Conservation (phyloP, 1,140 invertebrate genomes). For the Cyrtorhinus lividipennis region DNA sequence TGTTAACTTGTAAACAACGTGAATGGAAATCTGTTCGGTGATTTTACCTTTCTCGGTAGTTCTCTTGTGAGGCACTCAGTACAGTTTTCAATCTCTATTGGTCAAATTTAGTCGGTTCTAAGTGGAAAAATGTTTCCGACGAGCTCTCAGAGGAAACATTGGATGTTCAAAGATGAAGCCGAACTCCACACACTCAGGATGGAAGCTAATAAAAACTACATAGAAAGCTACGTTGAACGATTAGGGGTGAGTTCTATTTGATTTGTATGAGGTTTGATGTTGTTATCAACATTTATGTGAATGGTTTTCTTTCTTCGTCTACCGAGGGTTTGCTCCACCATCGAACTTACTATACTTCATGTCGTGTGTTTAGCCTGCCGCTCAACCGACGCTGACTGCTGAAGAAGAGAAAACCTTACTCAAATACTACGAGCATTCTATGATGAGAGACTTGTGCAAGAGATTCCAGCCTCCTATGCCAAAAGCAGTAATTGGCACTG, state of each 20-base stretch:
- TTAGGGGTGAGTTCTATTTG: constrained; percentile 22
- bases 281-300: not conserved
- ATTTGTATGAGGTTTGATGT: too few relatives aligned
- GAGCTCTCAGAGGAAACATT: constrained; percentile 77
- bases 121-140: constrained; percentile 71
- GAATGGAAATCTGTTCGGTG: too few relatives aligned
- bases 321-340: not conserved
- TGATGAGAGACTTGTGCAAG: constrained; percentile 83
- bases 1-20: too few relatives aligned
- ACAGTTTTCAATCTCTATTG: too few relatives aligned
- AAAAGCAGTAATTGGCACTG: constrained; percentile 75
- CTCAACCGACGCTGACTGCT: constrained; percentile 39
- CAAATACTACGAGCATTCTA: constrained; percentile 62
- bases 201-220: constrained; percentile 66
- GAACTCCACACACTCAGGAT: constrained; percentile 58
- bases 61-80: too few relatives aligned
- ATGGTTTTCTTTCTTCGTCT: not conserved
- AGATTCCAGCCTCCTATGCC: constrained; percentile 89
- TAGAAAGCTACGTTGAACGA: constrained; percentile 31
- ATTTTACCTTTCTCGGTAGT: too few relatives aligned
- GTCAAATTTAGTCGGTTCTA: too few relatives aligned
- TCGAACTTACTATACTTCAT: too few relatives aligned
- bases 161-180: constrained; percentile 77
- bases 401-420: constrained; percentile 67
- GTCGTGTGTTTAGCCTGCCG: constrained; percentile 13